These are phyloP conservation scores for Neomicropteryx cornuta DNA, from an alignment of 1,140 invertebrate species.

Conservation along the genomic window DNA sequence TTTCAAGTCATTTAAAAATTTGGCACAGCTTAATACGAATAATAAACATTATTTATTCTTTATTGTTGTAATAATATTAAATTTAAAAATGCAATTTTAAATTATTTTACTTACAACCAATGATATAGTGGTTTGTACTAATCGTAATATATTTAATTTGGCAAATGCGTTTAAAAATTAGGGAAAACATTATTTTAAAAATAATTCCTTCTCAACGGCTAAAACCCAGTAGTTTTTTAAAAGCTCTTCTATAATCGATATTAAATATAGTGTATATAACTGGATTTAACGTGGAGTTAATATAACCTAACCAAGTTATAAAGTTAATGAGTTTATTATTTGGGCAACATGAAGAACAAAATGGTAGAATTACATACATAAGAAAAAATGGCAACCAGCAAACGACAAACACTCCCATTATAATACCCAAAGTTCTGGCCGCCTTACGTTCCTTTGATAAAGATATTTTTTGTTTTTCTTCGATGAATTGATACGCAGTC, in stretches of 20 bases:
- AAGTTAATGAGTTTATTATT: conserved; percentile 65
- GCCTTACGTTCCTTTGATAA: conserved; percentile 81
- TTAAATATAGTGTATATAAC: conserved; percentile 95
- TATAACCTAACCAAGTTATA: conserved; percentile 93
- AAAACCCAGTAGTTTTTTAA: conserved; percentile 76
- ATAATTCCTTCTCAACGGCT: too few species aligned
- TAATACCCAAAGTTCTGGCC: conserved; percentile 79
- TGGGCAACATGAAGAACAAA: conserved; percentile 63
- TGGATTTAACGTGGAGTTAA: conserved; percentile 89
- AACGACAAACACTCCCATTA: conserved; percentile 85
- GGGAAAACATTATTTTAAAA: too few species aligned
- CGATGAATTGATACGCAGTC: conserved; percentile 73
- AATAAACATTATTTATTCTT: too few species aligned
- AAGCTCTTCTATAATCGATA: conserved; percentile 82
- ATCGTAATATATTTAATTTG: too few species aligned
- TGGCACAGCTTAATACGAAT: too few species aligned
- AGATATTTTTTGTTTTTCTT: conserved; percentile 83
- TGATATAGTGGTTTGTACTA: too few species aligned
- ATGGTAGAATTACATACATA: conserved; percentile 80
- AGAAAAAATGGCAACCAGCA: conserved; percentile 94
- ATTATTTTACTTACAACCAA: too few species aligned
- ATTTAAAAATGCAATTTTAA: too few species aligned
- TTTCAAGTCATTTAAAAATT: too few species aligned
- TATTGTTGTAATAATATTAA: too few species aligned
- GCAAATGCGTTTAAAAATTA: too few species aligned